Base-by-base conservation (phyloP, 1,140 invertebrate species). In the Brachionus sp. region DNA sequence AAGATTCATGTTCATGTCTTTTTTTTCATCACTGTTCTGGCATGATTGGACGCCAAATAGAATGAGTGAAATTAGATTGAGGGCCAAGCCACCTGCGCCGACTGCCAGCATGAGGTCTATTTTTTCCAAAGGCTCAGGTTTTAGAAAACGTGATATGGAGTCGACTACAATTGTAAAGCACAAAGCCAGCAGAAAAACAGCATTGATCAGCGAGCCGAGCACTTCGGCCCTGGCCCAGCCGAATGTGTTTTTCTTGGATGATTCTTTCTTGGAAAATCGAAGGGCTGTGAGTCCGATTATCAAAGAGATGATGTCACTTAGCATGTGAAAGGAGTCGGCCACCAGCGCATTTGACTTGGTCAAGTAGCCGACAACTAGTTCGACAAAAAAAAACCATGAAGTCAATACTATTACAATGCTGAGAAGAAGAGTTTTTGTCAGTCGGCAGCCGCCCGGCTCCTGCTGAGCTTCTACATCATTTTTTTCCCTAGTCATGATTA, bases 1-100 rank as follows among this genome's bases (percentile, higher is more conserved):
- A 94, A 98, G 98, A 86, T 98, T 98, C 93, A 98, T 73, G 16
- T 73, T 73, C 68, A 73, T 73, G 13, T 42, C 37, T 73, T 44
- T 73, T 73, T 73, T 73, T 68, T 68, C 64, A 6, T 3, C 25
- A 5, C 4, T 42, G 13, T 39, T n/a, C 35, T 73, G 68, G 19
- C 68, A 73, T n/a, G 12, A 10, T 42, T 73, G 35, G 3, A 73
- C 16, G 13, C 13, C 68, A 10, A 73, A 73, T 4, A 73, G 16
- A 6, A 73, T 1, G 0, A 73, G 37, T 33, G 66, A 68, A 3
- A 73, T 2, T 23, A 73, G 13, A 35, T 68, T 68, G 25, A 68
- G 33, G 3, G 33, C 13, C 6, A 68, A 16, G 33, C 66, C 66
- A 16, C 66, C 66, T n/a, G 66, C 66, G 0, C 66, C 66, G 5